Evolutionary conservation across 2,888 invertebrate genomes (phyloP), one percentile per base, ranked within the genome.

Genomic region (Thumatha senex): DNA sequence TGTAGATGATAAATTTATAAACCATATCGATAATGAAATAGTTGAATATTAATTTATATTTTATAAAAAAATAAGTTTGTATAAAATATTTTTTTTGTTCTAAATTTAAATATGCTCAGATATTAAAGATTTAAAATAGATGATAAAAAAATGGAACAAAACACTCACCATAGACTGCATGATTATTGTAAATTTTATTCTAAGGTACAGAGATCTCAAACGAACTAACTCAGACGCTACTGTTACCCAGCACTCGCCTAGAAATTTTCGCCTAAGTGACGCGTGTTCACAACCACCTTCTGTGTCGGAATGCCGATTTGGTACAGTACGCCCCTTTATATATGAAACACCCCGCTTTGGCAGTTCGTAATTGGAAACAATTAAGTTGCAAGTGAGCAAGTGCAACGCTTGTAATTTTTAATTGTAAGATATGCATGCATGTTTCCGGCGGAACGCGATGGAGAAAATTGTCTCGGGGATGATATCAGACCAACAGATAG

Each of bases 161-260:
- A 61, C 50, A 89, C 90, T 91, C 61, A 91, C 90, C 90, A 90
- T 76, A 84, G 89, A 89, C 88, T 90, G 89, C 90, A 91, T 91
- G 90, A 91, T 89, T 87, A 82, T 59, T 77, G 75, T 80, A 72
- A 82, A 71, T 83, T 31, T 74, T 79, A 59, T 63, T 80, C 77
- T 84, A 84, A 74, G 66, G 60, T 82, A 74, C 69, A 72, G 90
- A 90, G 90, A 91, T 91, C 90, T 89, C 89, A 91, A 91, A 91
- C 90, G 89, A 91, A 91, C 91, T 91, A 83, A 78, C 86, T 63
- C 80, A 82, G 82, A 86, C 91, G 91, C 91, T 91, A 86, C 91
- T 90, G 89, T 38, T 56, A 56, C 58, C 74, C 90, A 90, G 90
- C 84, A 91, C 89, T 91, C 91, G 91, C 89, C 80, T 83, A 84